A percentile compares a stretch with the other conserved stretches of the same genome.
phyloP scores from a whole-genome alignment of 2,888 invertebrate genomes.

The Andrena bucephala region DNA sequence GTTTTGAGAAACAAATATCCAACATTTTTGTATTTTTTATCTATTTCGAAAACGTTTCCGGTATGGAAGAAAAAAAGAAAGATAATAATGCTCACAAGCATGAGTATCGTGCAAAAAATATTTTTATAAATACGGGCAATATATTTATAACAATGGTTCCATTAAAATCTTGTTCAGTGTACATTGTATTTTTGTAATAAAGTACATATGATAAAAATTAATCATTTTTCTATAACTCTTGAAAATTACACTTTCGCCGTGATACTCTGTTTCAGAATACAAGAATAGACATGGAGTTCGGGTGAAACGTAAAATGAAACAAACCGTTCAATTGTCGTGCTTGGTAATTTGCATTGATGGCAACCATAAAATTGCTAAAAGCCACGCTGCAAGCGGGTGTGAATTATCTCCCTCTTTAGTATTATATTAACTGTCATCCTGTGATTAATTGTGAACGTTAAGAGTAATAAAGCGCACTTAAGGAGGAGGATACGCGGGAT shows the following conservation, averaged over 20 bases:
- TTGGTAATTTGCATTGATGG: too few relatives aligned
- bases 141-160: slow-evolving; percentile 33
- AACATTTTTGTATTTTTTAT: not conserved
- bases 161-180: slow-evolving; percentile 14
- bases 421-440: not conserved
- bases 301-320: not conserved
- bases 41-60: not conserved
- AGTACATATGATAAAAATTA: not conserved
- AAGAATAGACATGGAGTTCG: not conserved
- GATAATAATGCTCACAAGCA: not conserved
- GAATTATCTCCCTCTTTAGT: not conserved
- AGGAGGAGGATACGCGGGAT: slow-evolving; percentile 17
- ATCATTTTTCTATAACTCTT: not conserved
- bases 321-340: too few relatives aligned
- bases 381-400: not conserved
- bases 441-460: slow-evolving; percentile 16
- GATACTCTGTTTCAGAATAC: not conserved
- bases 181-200: slow-evolving; percentile 9
- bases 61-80: not conserved
- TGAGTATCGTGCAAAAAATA: slow-evolving; percentile 26
- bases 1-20: not conserved
- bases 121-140: slow-evolving; percentile 38
- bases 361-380: too few relatives aligned
- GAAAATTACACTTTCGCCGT: not conserved
- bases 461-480: slow-evolving; percentile 1